Evolutionary conservation across 2,797 vertebrate species (phyloP).

Genomic region (Phaenicophaeus curvirostris): DNA sequence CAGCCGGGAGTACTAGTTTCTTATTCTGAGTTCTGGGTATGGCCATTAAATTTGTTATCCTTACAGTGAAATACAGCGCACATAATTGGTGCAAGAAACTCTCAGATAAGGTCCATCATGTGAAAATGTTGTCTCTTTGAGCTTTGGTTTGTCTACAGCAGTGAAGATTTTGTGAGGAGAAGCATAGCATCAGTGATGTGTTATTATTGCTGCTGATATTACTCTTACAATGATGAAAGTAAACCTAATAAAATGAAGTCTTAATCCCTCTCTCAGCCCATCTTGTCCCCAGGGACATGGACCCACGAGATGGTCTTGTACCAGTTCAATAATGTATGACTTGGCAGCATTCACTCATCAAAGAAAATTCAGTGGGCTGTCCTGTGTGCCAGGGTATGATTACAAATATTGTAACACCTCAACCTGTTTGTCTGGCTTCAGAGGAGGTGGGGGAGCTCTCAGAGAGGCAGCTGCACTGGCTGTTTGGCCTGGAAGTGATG

Average conservation of each 20-base stretch:
- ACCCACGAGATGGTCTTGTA: not conserved
- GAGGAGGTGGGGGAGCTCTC: not conserved
- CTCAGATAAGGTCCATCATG: not conserved
- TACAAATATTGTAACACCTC: not conserved
- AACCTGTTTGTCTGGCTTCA: conserved; percentile 5
- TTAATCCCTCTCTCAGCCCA: not conserved
- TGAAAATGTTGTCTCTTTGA: not conserved
- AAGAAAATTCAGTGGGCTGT: not conserved
- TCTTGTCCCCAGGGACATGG: not conserved
- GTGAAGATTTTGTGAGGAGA: not conserved
- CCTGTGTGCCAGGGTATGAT: not conserved
- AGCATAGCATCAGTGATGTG: not conserved
- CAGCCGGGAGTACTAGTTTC: not conserved
- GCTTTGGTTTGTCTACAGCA: not conserved
- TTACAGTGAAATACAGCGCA: not conserved
- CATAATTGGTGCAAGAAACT: not conserved
- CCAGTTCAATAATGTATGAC: not conserved
- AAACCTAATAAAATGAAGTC: not conserved
- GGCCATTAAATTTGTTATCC: not conserved
- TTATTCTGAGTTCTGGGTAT: not conserved
- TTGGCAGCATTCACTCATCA: not conserved
- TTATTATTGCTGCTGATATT: not conserved
- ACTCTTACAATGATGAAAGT: not conserved
- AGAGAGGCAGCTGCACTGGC: not conserved
- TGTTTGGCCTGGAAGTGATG: not conserved